phyloP scores from a whole-genome alignment of 2,113 vertebrate species.

The Probosciger aterrimus region DNA sequence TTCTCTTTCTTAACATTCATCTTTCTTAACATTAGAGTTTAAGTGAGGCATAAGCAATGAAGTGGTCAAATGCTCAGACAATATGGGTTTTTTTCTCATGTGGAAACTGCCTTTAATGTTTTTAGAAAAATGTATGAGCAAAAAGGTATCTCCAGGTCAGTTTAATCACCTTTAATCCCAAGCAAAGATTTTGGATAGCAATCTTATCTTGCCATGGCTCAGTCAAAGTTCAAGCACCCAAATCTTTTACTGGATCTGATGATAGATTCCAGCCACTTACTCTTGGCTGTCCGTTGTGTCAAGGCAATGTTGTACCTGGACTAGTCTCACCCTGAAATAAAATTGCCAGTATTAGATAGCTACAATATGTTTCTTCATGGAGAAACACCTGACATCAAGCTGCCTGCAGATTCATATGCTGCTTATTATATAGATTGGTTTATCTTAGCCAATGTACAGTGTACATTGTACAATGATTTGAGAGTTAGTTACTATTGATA shows the following conservation, averaged over 20 bases:
- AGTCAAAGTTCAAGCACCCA: neutral
- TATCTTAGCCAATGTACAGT: neutral
- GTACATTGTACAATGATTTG: neutral
- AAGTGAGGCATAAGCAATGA: neutral
- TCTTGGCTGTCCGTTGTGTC: neutral
- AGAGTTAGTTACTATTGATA: neutral
- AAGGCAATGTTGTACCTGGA: neutral
- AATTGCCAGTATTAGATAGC: rapidly evolving
- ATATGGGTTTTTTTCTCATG: neutral
- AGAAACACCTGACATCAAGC: neutral
- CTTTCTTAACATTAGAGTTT: neutral
- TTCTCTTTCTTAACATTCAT: neutral
- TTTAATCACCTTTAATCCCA: neutral
- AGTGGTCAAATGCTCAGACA: neutral
- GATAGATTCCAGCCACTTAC: neutral
- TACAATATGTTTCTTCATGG: neutral
- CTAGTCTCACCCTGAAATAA: neutral
- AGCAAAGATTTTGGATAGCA: neutral
- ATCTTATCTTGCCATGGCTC: neutral
- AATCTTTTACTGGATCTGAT: neutral
- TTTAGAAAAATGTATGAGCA: neutral
- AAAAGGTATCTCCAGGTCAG: neutral
- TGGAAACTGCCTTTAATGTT: neutral
- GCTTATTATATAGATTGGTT: neutral
- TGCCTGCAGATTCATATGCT: neutral